Evolutionary conservation across 2,888 invertebrate genomes (phyloP).

Genomic region (Marasmarcha lunaedactyla): DNA sequence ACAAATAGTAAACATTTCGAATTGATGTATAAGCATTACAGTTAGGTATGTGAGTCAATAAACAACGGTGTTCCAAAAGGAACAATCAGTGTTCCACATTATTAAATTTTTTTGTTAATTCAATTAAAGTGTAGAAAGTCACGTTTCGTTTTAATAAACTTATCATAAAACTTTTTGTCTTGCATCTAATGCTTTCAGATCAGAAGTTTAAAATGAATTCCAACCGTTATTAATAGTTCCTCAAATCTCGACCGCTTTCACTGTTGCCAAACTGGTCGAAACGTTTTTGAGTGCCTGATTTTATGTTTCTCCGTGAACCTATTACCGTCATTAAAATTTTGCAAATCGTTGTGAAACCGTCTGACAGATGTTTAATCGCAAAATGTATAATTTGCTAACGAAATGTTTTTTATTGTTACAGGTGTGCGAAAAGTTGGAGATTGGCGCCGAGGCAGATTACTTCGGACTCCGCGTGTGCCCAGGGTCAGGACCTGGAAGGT

Average conservation of each 20-base stretch:
- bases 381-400: too few relatives aligned
- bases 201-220: not conserved
- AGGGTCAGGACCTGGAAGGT: conserved; percentile 78
- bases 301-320: not conserved
- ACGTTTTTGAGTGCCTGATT: not conserved
- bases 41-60: too few relatives aligned
- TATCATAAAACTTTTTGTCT: too few relatives aligned
- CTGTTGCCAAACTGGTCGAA: conserved; percentile 6
- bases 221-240: conserved; percentile 15
- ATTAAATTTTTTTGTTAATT: too few relatives aligned
- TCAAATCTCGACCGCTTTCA: conserved; percentile 14
- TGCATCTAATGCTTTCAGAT: too few relatives aligned
- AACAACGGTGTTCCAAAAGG: too few relatives aligned
- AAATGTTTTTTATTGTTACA: conserved; percentile 40
- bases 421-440: conserved; percentile 87
- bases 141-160: too few relatives aligned
- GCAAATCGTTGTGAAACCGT: not conserved
- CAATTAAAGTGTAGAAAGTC: too few relatives aligned
- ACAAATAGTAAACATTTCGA: too few relatives aligned
- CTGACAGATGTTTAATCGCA: not conserved
- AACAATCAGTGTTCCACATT: too few relatives aligned
- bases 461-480: conserved; percentile 81
- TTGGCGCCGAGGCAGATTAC: conserved; percentile 88
- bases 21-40: too few relatives aligned
- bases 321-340: not conserved